phyloP scores from a whole-genome alignment of 2,888 invertebrate genomes.

The Hydrotaea cyrtoneurina region DNA sequence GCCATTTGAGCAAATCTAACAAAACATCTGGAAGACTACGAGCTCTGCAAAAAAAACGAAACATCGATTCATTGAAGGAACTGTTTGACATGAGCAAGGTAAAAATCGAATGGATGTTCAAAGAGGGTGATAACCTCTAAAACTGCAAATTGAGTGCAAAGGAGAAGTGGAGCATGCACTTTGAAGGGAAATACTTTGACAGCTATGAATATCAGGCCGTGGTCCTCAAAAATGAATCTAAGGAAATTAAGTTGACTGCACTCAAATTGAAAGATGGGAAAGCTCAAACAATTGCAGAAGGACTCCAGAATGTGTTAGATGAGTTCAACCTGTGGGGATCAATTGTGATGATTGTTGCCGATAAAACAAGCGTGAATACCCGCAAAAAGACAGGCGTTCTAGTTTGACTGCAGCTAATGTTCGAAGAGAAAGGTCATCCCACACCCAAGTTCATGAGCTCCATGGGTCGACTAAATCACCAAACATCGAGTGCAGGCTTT shows the following conservation, averaged over 20 bases:
- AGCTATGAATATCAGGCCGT: conserved; percentile 21
- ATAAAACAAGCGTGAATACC: not conserved
- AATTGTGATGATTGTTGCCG: conserved; percentile 4
- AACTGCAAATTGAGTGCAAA: conserved; percentile 1
- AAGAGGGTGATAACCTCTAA: conserved; percentile 5
- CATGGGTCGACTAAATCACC: not conserved
- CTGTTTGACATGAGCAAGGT: not conserved
- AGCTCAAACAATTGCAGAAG: not conserved
- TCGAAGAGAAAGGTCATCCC: conserved; percentile 5
- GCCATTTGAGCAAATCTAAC: not conserved
- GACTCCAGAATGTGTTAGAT: not conserved
- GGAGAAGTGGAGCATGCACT: conserved; percentile 22
- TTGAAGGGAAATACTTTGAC: conserved; percentile 2
- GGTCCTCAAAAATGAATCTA: conserved; percentile 24
- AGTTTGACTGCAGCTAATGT: not conserved
- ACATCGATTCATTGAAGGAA: conserved; percentile 1
- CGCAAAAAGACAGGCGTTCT: conserved; percentile 12
- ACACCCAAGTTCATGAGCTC: not conserved
- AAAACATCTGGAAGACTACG: conserved; percentile 4
- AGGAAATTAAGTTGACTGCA: not conserved
- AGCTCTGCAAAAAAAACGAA: conserved; percentile 9
- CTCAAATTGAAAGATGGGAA: conserved; percentile 14
- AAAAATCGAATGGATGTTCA: conserved; percentile 13
- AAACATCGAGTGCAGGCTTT: not conserved
- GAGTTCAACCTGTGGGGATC: not conserved